A percentile compares a stretch with the other conserved stretches of the same genome.
Conservation (phyloP, 2,113 vertebrate species). For the Pteropus alecto region DNA sequence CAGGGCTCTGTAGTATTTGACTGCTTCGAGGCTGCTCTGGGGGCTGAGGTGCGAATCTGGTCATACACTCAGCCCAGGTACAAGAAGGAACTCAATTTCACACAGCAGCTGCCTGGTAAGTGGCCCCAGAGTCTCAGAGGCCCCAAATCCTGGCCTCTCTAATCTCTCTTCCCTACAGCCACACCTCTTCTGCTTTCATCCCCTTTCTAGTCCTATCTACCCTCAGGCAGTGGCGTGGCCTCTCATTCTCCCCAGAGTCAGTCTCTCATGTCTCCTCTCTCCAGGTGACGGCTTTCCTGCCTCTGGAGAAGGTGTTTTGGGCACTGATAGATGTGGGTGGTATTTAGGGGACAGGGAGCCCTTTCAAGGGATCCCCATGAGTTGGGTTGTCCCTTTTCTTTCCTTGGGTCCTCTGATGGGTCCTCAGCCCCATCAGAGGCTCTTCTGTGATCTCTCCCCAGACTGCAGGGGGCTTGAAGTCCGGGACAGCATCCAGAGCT, state of each 20-base stretch:
- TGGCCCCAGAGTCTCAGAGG: background rate
- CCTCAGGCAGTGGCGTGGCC: background rate
- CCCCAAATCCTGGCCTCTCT: background rate
- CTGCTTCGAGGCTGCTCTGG: conserved; percentile 79
- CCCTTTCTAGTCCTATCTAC: rapidly evolving
- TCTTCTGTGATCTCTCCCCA: conserved; percentile 72
- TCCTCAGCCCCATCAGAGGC: conserved; percentile 29
- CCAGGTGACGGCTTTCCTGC: background rate
- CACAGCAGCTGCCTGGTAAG: conserved; percentile 82
- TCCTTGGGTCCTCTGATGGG: background rate
- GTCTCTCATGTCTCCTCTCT: background rate
- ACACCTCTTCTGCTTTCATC: background rate
- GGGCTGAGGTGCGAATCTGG: conserved; percentile 71
- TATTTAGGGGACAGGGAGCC: background rate
- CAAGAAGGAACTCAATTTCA: conserved; percentile 60
- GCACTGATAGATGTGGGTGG: conserved; percentile 6
- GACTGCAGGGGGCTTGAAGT: conserved; percentile 79
- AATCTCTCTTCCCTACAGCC: rapidly evolving
- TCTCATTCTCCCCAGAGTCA: background rate
- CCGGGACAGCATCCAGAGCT: conserved; percentile 74
- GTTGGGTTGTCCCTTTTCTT: background rate
- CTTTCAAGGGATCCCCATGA: background rate
- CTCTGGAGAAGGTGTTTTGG: background rate
- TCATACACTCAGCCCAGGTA: conserved; percentile 65
- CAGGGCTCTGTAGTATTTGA: conserved; percentile 83